These are phyloP conservation scores for Atherinosoma microstoma DNA, from an alignment of 2,797 vertebrate genomes.

Conservation along the genomic window DNA sequence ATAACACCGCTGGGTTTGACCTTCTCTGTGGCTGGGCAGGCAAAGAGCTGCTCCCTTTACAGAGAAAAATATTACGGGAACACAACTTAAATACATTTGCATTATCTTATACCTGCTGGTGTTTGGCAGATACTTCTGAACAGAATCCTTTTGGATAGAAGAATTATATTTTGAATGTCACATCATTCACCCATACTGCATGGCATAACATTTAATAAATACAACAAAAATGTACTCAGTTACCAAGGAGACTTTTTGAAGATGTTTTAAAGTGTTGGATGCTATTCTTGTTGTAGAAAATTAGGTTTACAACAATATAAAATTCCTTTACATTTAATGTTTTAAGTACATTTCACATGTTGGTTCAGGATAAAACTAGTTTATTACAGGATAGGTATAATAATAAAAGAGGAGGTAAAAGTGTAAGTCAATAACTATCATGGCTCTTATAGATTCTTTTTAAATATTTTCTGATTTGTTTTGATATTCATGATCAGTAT, in stretches of 20 bases:
- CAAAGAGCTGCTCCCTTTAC: conserved; percentile 7
- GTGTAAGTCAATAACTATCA: background rate
- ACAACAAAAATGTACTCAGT: background rate
- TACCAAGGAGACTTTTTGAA: background rate
- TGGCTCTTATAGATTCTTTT: background rate
- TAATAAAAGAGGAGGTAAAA: background rate
- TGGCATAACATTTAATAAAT: background rate
- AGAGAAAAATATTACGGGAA: conserved; percentile 15
- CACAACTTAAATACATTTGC: conserved; percentile 17
- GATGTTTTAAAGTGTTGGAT: background rate
- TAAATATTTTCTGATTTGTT: background rate
- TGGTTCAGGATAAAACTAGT: background rate
- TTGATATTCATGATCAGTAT: background rate
- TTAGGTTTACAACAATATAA: background rate
- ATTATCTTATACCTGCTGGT: conserved; percentile 9
- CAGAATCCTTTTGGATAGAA: conserved; percentile 13
- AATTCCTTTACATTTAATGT: background rate
- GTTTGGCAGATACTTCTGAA: conserved; percentile 12
- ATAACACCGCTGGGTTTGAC: conserved; percentile 68
- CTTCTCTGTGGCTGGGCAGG: conserved; percentile 45
- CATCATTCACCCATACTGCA: background rate
- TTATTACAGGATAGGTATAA: background rate
- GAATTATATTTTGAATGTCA: background rate
- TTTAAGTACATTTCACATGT: background rate
- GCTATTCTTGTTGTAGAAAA: background rate